Percentiles rank a stretch among this genome's conserved stretches.
phyloP scores from a whole-genome alignment of 37 sponge, comb jelly and placozoan genomes.

The Chondrosia reniformis region DNA sequence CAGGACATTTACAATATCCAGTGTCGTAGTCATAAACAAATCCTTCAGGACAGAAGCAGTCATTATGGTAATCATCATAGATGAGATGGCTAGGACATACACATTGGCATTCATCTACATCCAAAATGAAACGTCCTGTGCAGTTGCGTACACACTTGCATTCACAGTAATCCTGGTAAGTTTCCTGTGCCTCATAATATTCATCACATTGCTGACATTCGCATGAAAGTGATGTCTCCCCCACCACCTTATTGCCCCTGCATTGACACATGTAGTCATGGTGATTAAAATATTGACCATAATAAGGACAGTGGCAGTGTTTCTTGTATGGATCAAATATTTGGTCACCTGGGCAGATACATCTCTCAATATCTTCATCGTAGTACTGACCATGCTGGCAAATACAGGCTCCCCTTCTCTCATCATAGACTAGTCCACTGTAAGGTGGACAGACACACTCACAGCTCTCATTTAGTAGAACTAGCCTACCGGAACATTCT shows the following conservation, averaged over 20 bases:
- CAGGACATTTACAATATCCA: not conserved
- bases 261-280: too few species aligned
- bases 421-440: not conserved
- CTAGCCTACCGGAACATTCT: not conserved
- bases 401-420: not conserved
- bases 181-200: too few species aligned
- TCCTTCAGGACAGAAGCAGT: not conserved
- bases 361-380: not conserved
- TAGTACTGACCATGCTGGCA: not conserved
- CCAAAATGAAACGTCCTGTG: too few species aligned
- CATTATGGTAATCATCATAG: too few species aligned
- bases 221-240: too few species aligned
- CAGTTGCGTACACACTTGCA: too few species aligned
- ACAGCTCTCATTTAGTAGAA: not conserved
- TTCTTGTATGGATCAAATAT: not conserved
- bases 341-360: constrained; percentile 10
- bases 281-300: not conserved
- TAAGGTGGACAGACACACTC: constrained; percentile 24
- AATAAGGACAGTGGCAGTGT: not conserved
- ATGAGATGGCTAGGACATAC: too few species aligned
- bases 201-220: too few species aligned
- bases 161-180: too few species aligned
- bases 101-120: too few species aligned
- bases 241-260: too few species aligned
- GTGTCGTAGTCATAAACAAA: not conserved